Evolutionary conservation across 1,140 invertebrate species (phyloP).

Genomic region (Popillia japonica): DNA sequence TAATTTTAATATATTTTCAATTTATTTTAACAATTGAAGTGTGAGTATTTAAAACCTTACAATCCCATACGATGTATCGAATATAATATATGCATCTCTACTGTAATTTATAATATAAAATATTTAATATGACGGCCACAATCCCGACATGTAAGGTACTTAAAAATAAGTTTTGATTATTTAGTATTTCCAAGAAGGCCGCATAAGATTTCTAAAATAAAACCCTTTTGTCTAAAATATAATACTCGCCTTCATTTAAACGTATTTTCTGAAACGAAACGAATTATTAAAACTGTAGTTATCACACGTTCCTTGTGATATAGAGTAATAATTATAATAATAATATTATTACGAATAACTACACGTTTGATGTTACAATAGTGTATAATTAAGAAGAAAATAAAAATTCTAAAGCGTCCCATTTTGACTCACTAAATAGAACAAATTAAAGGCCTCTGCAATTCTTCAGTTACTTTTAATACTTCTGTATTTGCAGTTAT

Average conservation of each 20-base stretch:
- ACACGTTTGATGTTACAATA: conserved; percentile 32
- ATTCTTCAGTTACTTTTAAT: conserved; percentile 31
- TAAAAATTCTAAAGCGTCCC: conserved; percentile 36
- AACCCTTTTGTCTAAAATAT: too few species aligned
- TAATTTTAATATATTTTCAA: conserved; percentile 27
- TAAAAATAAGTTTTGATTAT: too few species aligned
- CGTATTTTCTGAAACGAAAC: conserved; percentile 49
- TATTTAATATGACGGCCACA: too few species aligned
- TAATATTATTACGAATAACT: conserved; percentile 13
- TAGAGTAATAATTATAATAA: conserved; percentile 41
- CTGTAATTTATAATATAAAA: too few species aligned
- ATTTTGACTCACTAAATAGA: not conserved
- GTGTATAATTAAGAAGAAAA: conserved; percentile 44
- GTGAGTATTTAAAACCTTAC: conserved; percentile 5
- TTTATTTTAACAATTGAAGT: not conserved
- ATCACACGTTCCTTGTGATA: conserved; percentile 55
- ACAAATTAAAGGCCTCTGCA: conserved; percentile 42
- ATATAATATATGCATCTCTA: too few species aligned
- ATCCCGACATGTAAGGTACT: too few species aligned
- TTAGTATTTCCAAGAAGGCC: too few species aligned
- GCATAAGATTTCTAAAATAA: too few species aligned
- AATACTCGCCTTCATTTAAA: conserved; percentile 31
- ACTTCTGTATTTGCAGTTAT: conserved; percentile 3
- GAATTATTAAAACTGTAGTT: conserved; percentile 56
- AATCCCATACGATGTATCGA: not conserved